phyloP scores from a whole-genome alignment of 2,113 vertebrate genomes.

The Plecotus auritus region DNA sequence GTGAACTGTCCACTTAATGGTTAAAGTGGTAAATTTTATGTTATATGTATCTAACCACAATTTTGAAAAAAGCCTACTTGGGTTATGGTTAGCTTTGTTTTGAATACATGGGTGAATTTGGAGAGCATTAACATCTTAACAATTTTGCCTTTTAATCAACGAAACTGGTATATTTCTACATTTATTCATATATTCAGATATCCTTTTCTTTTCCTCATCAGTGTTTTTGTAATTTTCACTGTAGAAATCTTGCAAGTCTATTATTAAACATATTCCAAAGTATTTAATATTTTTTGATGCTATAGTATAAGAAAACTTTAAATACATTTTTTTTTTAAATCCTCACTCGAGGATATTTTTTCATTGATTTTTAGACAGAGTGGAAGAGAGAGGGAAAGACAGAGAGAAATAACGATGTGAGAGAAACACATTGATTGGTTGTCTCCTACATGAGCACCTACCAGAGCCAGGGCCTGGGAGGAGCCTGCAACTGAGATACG shows the following conservation, averaged over 20 bases:
- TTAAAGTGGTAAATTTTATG: background rate
- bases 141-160: background rate
- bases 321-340: too few relatives aligned
- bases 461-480: too few relatives aligned
- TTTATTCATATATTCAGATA: conserved; percentile 6
- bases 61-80: background rate
- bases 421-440: too few relatives aligned
- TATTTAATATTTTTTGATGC: background rate
- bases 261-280: background rate
- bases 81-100: background rate
- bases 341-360: too few relatives aligned
- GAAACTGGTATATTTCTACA: background rate
- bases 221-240: background rate
- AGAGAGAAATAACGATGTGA: too few relatives aligned
- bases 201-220: background rate
- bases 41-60: background rate
- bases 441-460: too few relatives aligned
- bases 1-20: background rate
- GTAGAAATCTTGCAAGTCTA: background rate
- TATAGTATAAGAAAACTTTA: background rate
- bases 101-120: background rate
- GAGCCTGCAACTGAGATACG: too few relatives aligned
- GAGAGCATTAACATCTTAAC: background rate
- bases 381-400: too few relatives aligned
- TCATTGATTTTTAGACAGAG: too few relatives aligned